phyloP scores from a whole-genome alignment of 2,888 invertebrate genomes.

The Syritta pipiens region DNA sequence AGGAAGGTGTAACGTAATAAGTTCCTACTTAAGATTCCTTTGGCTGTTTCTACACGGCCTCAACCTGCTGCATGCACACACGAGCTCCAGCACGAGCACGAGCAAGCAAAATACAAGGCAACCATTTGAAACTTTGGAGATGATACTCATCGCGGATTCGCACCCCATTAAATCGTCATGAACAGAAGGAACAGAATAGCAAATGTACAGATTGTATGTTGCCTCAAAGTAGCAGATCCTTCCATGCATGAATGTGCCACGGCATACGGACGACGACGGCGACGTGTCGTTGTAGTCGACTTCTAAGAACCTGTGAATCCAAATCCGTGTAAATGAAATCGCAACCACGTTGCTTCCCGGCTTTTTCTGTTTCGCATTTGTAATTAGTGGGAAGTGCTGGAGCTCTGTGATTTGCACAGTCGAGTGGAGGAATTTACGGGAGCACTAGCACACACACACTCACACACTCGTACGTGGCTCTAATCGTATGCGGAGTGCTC shows the following conservation, averaged over 20 bases:
- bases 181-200: constrained; percentile 54
- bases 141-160: constrained; percentile 68
- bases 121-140: constrained; percentile 59
- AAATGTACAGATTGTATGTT: constrained; percentile 66
- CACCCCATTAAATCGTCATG: constrained; percentile 69
- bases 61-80: constrained; percentile 36
- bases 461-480: constrained; percentile 19
- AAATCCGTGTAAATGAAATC: constrained; percentile 56
- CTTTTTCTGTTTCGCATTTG: constrained; percentile 58
- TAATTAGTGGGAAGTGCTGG: constrained; percentile 64
- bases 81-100: background rate
- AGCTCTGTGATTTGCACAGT: constrained; percentile 37
- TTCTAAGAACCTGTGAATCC: constrained; percentile 51
- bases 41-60: constrained; percentile 47
- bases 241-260: constrained; percentile 59
- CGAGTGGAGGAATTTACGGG: constrained; percentile 29
- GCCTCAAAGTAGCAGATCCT: constrained; percentile 58
- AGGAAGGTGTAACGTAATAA: constrained; percentile 60
- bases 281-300: too few species aligned
- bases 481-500: constrained; percentile 53
- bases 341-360: constrained; percentile 32
- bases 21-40: constrained; percentile 64
- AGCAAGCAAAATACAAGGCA: constrained; percentile 6
- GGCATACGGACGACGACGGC: constrained; percentile 10
- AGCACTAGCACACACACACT: constrained; percentile 42